Percentiles rank a stretch among this genome's conserved stretches.
These are phyloP conservation scores for Tortricodes alternella DNA, from an alignment of 2,888 invertebrate species.

Conservation along the genomic window DNA sequence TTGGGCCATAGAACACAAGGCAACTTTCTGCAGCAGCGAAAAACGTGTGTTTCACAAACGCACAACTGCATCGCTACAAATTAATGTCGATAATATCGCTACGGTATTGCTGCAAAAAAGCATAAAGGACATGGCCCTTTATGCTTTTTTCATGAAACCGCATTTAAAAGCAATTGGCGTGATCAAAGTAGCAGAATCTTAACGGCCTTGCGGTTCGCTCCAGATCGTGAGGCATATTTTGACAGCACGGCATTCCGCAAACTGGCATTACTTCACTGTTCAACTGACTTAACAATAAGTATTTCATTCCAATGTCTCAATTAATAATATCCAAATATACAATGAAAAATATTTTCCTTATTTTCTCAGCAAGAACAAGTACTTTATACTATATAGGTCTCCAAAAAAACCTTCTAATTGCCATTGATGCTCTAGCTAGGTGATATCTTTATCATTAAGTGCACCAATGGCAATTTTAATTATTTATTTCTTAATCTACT, in stretches of 20 bases:
- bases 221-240: slow-evolving; percentile 20
- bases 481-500: background rate
- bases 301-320: background rate
- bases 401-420: too few relatives aligned
- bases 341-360: too few relatives aligned
- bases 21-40: too few relatives aligned
- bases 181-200: slow-evolving; percentile 11
- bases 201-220: slow-evolving; percentile 18
- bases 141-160: background rate
- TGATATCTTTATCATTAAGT: background rate
- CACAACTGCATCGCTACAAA: too few relatives aligned
- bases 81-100: too few relatives aligned
- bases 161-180: background rate
- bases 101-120: background rate
- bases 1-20: too few relatives aligned
- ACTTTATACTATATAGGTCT: too few relatives aligned
- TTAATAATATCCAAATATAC: too few relatives aligned
- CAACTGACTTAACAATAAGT: slow-evolving; percentile 1
- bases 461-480: background rate
- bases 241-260: slow-evolving; percentile 23
- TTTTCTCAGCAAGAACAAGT: too few relatives aligned
- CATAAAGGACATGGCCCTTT: background rate
- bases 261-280: slow-evolving; percentile 8
- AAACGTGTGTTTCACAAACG: too few relatives aligned
- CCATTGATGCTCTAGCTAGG: too few relatives aligned